Base-by-base conservation (phyloP, 1,140 invertebrate genomes). In the Delia radicum region DNA sequence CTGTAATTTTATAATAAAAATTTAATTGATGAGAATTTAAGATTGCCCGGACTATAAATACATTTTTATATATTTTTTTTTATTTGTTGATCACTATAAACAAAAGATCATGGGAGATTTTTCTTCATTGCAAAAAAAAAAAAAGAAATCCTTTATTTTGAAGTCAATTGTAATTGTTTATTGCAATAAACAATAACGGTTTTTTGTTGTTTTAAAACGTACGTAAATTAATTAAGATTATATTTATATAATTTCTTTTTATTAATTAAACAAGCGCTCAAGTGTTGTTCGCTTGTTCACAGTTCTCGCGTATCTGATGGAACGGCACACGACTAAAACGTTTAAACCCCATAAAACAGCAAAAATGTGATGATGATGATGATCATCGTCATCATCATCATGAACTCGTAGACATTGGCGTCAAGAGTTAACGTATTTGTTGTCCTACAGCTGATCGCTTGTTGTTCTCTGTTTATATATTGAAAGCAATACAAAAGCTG, bases 301-400 rank as follows among this genome's bases (percentile, higher is more conserved):
- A 31, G 73, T 74, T 76, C 75, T 76, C 75, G 75, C 75, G 75
- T 76, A 63, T 76, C 75, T 76, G 75, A 33, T 73, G 33, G 46
- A 74, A 76, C 62, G 72, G 62, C 29, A 63, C 55, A 67, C 71
- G 71, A 63, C 48, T 76, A 37, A 37, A 69, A 69, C 18, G 18
- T 33, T 33, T 31, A 28, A 67, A 71, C 75, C 69, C 69, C 75
- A 55, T n/a, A n/a, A 62, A 31, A 29, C 2, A 62, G n/a, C 31
- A 21, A 13, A 46, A 26, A 28, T 42, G n/a, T n/a, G 31, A 74
- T 76, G 48, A 71, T 69, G 21, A 48, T 67, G 33, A 71, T 73
- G 31, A 69, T 65, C 55, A 48, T 18, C 33, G 29, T 29, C 55
- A 48, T 15, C 33, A 61, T 13, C n/a, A 55, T 62, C 71, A 73